Evolutionary conservation across 2,797 vertebrate genomes (phyloP), one percentile per base, ranked within the genome.

Genomic region (Oryzias sinensis): DNA sequence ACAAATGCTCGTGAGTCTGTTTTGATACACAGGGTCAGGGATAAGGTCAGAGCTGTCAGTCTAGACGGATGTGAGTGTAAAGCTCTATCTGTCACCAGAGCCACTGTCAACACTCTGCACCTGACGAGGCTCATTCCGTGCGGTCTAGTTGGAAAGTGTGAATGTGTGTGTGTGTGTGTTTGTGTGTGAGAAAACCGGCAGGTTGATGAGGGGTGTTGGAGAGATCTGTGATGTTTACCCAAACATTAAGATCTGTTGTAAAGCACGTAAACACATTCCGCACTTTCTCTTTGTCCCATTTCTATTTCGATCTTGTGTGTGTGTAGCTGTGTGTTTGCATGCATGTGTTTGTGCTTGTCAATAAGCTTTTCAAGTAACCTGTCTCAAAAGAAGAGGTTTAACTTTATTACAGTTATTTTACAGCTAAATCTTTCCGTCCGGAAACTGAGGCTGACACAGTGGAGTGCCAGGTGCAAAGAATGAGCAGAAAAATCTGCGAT

Each of bases 231-330:
- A 47, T 44, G 33, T 83, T 81, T 72, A 74, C 62, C 54, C 67
- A 51, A 18, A 76, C 57, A 69, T 68, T 59, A 65, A 55, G 51
- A 58, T 52, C 49, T 65, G 63, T 74, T 62, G 52, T 43, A 56
- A 53, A 41, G 33, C 63, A 71, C 62, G 76, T 79, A 76, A 81
- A 80, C 68, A 82, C 75, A 84, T 86, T 82, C 82, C 75, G 56
- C 50, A 15, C 17, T 17, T 43, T 51, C 33, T 40, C 27, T 48
- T 25, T 14, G 17, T 40, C 25, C 6, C 33, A 37, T 37, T 37
- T 37, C 33, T 37, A 37, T 37, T 37, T 37, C 9, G 2, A 37
- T 37, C 33, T 9, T 49, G 15, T 57, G 25, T 57, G 37, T 48
- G 24, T 37, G 25, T 29, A 22, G 43, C 42, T 43, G 20, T 11